A percentile compares a stretch with the other conserved stretches of the same genome.
Conservation (phyloP, 2,888 invertebrate species). For the Nemotelus nigrinus region DNA sequence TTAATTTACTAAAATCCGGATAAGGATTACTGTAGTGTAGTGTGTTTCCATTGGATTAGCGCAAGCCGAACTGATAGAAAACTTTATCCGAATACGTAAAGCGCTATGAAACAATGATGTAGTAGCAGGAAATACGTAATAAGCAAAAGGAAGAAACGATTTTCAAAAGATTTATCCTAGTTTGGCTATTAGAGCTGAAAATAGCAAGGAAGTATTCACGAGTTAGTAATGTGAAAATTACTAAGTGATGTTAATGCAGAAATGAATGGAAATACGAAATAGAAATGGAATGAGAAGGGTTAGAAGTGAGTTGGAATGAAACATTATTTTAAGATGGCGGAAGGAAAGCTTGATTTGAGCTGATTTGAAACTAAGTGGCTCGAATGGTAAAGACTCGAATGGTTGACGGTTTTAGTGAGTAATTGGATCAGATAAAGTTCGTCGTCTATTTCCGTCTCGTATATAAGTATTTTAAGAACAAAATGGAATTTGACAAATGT, state of each 20-base stretch:
- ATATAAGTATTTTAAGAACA: no score
- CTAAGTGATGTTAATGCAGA: background rate
- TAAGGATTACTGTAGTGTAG: slow-evolving; percentile 71
- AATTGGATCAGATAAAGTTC: no score
- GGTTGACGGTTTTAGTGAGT: no score
- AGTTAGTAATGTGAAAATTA: background rate
- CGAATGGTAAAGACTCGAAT: no score
- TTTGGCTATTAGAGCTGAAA: background rate
- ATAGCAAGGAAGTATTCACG: background rate
- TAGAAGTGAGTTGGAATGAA: no score
- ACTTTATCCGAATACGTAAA: slow-evolving; percentile 77
- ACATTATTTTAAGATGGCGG: no score
- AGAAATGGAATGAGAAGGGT: no score
- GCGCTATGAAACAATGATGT: slow-evolving; percentile 63
- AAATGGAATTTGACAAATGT: no score
- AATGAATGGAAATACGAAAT: no score
- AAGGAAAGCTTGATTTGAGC: no score
- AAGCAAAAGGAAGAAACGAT: background rate
- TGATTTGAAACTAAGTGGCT: no score
- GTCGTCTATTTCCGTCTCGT: no score
- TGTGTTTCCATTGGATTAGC: slow-evolving; percentile 75
- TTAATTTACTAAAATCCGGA: slow-evolving; percentile 60
- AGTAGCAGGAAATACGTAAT: slow-evolving; percentile 11
- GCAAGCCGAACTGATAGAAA: slow-evolving; percentile 75
- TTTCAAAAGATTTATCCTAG: slow-evolving; percentile 14